Percentiles rank a stretch among this genome's conserved stretches.
Conservation (phyloP, 2,888 invertebrate species). For the Elysia crispata region DNA sequence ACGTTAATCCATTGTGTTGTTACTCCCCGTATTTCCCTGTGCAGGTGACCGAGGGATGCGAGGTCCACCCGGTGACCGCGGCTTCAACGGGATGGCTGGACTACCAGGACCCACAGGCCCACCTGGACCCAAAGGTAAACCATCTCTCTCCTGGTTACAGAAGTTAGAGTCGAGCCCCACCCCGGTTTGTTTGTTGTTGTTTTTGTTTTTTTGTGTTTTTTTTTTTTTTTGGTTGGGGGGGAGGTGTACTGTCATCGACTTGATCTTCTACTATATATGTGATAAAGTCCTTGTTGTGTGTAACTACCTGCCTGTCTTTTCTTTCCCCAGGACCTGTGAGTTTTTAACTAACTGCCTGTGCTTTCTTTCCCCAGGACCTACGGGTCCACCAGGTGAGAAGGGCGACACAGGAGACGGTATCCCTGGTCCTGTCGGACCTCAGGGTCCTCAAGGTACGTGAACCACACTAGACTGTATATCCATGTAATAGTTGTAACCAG, state of each 20-base stretch:
- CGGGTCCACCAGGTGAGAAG: constrained; percentile 79
- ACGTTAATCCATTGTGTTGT: too few species aligned
- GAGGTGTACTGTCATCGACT: too few species aligned
- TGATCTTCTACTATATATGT: too few species aligned
- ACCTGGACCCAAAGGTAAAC: constrained; percentile 57
- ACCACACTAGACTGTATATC: too few species aligned
- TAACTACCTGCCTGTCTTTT: too few species aligned
- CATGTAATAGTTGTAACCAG: too few species aligned
- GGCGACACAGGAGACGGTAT: constrained; percentile 84
- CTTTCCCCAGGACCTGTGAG: too few species aligned
- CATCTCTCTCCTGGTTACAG: background rate
- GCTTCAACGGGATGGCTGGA: constrained; percentile 84
- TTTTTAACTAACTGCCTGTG: too few species aligned
- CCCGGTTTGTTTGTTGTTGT: background rate
- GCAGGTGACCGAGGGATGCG: constrained; percentile 84
- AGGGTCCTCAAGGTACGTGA: constrained; percentile 50
- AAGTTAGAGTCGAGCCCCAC: too few species aligned
- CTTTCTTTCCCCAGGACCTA: constrained; percentile 85
- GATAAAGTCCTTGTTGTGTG: too few species aligned
- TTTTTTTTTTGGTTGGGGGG: background rate
- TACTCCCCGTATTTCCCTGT: too few species aligned
- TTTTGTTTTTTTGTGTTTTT: background rate
- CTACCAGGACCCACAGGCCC: constrained; percentile 82
- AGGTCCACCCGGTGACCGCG: constrained; percentile 83
- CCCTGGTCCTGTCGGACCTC: constrained; percentile 80